A percentile compares a stretch with the other conserved stretches of the same genome.
phyloP scores from a whole-genome alignment of 2,113 vertebrate species.

The Corynorhinus townsendii region DNA sequence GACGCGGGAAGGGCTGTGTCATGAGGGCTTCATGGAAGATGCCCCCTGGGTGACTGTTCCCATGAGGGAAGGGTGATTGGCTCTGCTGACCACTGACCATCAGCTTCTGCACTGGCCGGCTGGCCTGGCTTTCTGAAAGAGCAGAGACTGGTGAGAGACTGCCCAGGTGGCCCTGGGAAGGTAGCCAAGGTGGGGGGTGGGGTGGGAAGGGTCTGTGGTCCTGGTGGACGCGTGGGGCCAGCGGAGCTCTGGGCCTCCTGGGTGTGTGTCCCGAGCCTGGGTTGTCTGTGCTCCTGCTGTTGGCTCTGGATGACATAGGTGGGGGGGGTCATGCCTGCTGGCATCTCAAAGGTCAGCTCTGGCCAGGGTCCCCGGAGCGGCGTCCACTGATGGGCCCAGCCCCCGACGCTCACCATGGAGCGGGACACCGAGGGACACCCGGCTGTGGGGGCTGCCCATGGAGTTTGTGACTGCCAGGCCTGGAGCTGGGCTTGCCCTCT shows the following conservation, averaged over 20 bases:
- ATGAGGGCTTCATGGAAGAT: accelerated
- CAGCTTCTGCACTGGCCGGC: not conserved
- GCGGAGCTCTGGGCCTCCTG: accelerated
- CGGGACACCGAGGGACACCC: accelerated
- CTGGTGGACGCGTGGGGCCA: accelerated
- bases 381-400: accelerated
- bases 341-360: not conserved
- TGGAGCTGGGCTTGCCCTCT: accelerated
- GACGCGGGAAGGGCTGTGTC: accelerated
- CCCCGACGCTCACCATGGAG: accelerated
- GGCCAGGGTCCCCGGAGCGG: accelerated
- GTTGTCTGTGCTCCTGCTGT: not conserved
- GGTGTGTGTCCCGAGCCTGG: not conserved
- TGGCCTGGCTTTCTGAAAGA: not conserved
- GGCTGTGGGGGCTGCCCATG: not conserved
- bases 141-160: accelerated
- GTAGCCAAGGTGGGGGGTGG: accelerated
- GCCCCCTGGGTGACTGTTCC: accelerated
- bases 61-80: too few relatives aligned
- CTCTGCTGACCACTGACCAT: not conserved
- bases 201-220: not conserved
- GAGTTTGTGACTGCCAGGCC: not conserved
- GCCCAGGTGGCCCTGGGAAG: accelerated
- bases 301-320: not conserved
- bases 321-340: not conserved